These are phyloP conservation scores for Triops longicaudatus DNA, from an alignment of 1,140 invertebrate species.

Conservation along the genomic window DNA sequence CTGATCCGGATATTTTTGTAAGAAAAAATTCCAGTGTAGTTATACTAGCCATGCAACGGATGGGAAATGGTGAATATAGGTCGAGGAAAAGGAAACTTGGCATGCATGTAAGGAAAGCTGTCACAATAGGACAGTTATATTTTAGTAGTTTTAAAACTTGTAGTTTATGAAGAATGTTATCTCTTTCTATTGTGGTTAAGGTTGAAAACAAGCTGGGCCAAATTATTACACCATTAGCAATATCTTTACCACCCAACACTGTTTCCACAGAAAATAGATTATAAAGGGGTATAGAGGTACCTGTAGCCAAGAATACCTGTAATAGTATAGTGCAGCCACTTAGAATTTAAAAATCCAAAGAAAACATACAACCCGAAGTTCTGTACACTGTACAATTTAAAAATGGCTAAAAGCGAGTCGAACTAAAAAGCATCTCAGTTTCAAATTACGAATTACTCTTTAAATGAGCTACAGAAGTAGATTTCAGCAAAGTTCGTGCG, in stretches of 20 bases:
- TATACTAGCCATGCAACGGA: neutral
- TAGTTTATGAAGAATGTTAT: neutral
- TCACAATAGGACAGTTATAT: neutral
- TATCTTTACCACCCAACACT: no score
- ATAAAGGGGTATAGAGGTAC: neutral
- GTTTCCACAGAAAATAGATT: no score
- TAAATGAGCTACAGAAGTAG: neutral
- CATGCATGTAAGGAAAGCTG: neutral
- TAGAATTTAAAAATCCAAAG: neutral
- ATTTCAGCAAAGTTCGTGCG: neutral
- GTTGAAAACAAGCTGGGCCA: no score
- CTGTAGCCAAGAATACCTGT: neutral
- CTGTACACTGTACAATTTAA: neutral
- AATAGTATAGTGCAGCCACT: neutral
- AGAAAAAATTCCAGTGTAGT: conserved; percentile 9
- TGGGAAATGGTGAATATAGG: neutral
- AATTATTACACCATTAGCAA: no score
- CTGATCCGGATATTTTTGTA: neutral
- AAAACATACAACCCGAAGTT: neutral
- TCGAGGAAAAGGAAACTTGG: neutral
- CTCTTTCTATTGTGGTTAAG: no score
- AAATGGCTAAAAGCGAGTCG: no score
- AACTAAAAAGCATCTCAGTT: neutral
- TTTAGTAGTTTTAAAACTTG: neutral
- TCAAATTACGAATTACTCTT: neutral